These are phyloP conservation scores for Lichenostomus cassidix DNA, from an alignment of 2,113 vertebrate species.

Conservation along the genomic window DNA sequence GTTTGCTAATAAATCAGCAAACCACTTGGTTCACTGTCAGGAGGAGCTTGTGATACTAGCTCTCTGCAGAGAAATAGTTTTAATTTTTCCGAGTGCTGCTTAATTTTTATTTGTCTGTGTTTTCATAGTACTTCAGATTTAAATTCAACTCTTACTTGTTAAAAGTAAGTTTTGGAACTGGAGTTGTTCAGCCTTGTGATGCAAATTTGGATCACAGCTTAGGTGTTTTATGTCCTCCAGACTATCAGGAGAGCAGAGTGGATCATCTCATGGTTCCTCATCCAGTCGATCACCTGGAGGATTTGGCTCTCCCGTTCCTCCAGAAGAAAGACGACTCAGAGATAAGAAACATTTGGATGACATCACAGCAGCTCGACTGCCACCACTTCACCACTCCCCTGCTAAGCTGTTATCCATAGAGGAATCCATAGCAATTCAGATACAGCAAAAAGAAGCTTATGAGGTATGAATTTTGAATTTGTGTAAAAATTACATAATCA, in stretches of 20 bases:
- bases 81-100: not conserved
- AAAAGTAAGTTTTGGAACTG: not conserved
- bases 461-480: constrained; percentile 71
- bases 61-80: not conserved
- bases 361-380: constrained; percentile 86
- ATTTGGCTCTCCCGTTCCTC: constrained; percentile 56
- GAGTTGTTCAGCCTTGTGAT: not conserved
- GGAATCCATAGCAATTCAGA: constrained; percentile 83
- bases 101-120: not conserved
- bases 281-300: constrained; percentile 60
- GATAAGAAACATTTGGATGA: constrained; percentile 91
- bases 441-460: constrained; percentile 82
- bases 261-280: constrained; percentile 66
- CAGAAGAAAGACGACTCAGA: constrained; percentile 73
- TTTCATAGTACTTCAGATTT: not conserved
- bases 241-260: constrained; percentile 63
- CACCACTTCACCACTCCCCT: constrained; percentile 83
- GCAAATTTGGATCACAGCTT: not conserved
- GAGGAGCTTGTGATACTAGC: not conserved
- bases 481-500: not conserved
- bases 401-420: constrained; percentile 82
- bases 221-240: constrained; percentile 54
- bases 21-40: not conserved
- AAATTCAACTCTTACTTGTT: fast-evolving
- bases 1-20: not conserved